These are phyloP conservation scores for Podarcis cretensis DNA, from an alignment of 2,113 vertebrate genomes.

Conservation along the genomic window DNA sequence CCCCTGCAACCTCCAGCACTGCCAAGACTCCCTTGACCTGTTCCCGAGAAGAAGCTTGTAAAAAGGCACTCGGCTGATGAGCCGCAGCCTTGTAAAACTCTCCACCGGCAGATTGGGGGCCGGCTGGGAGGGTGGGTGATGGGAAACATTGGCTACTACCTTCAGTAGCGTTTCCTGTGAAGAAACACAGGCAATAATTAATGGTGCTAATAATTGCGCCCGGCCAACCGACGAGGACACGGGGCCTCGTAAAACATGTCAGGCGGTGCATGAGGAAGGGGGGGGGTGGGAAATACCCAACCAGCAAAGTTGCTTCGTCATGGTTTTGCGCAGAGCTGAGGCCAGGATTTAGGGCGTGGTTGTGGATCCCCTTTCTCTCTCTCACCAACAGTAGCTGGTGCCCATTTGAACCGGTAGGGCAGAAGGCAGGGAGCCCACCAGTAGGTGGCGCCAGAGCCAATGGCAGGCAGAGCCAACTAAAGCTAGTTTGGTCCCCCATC, in stretches of 20 bases:
- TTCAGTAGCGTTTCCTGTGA: background rate
- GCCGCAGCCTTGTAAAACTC: background rate
- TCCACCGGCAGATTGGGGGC: background rate
- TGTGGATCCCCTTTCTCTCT: no score
- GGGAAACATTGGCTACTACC: background rate
- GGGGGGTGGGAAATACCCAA: no score
- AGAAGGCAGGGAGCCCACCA: no score
- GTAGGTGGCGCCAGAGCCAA: no score
- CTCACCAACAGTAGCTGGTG: no score
- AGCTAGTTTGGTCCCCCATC: no score
- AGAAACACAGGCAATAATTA: background rate
- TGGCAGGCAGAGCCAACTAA: no score
- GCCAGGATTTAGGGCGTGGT: no score
- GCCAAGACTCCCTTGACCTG: background rate
- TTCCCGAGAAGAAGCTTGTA: background rate
- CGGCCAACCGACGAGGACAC: background rate
- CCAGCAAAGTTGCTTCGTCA: background rate
- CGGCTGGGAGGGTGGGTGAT: fast-evolving
- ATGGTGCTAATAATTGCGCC: background rate
- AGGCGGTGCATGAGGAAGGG: background rate
- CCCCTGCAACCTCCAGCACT: background rate
- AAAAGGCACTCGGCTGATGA: conserved; percentile 8
- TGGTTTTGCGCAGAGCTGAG: no score
- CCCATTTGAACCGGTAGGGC: no score
- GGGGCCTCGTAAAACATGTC: background rate